phyloP scores from a whole-genome alignment of 2,888 invertebrate species.

The Ennomos erosarius region DNA sequence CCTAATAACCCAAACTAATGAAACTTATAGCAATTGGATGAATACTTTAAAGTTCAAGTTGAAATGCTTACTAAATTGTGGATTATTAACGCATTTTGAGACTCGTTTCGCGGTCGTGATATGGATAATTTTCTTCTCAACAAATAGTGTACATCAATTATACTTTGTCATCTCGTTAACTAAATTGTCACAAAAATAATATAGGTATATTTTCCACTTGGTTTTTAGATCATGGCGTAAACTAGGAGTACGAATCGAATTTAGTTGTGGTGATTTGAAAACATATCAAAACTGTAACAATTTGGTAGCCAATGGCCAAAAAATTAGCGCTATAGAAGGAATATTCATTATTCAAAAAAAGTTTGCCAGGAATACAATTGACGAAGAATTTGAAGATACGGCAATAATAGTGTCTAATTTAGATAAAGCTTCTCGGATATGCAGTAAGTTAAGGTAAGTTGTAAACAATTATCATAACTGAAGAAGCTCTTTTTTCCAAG shows the following conservation, averaged over 20 bases:
- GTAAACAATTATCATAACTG: no score
- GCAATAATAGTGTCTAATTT: constrained; percentile 20
- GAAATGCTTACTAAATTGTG: no score
- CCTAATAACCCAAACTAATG: no score
- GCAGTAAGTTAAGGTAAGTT: constrained; percentile 23
- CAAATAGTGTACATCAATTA: no score
- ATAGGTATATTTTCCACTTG: not conserved
- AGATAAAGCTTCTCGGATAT: constrained; percentile 18
- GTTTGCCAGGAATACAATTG: not conserved
- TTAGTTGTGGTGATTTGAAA: constrained; percentile 21
- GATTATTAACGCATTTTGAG: no score
- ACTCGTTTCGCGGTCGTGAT: no score
- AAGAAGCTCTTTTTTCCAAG: no score
- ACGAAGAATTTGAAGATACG: constrained; percentile 4
- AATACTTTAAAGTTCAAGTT: no score
- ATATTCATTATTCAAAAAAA: constrained; percentile 26
- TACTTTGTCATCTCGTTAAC: no score
- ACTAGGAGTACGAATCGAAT: constrained; percentile 14
- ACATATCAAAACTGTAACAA: constrained; percentile 18
- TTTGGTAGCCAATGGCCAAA: constrained; percentile 10
- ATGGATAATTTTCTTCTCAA: no score
- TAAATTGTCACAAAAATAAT: no score
- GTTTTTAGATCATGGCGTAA: constrained; percentile 32
- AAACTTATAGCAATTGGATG: no score
- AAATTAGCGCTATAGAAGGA: constrained; percentile 28